Evolutionary conservation across 2,113 vertebrate genomes (phyloP).

Genomic region (Hypanus sabinus): DNA sequence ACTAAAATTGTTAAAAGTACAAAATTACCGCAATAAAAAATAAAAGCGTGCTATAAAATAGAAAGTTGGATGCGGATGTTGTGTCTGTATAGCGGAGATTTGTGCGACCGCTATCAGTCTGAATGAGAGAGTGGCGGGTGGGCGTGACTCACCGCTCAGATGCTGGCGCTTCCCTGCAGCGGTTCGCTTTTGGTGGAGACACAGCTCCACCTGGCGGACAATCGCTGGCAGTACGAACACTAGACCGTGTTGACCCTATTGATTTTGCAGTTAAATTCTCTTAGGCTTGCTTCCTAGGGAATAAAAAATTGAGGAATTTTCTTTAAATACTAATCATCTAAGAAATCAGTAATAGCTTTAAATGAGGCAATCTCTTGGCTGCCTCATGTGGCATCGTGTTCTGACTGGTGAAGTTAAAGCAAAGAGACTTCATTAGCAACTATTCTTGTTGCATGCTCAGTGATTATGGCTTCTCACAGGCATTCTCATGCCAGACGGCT

Average conservation of each 20-base stretch:
- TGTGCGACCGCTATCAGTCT: background rate
- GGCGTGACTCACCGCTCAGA: background rate
- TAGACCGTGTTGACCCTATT: background rate
- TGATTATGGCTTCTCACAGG: too few species aligned
- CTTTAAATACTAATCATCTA: background rate
- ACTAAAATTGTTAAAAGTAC: background rate
- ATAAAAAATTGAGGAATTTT: background rate
- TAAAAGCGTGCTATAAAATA: constrained; percentile 14
- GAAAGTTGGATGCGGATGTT: constrained; percentile 6
- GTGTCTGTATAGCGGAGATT: background rate
- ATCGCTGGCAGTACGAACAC: background rate
- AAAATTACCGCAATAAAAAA: constrained; percentile 2
- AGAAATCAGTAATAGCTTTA: background rate
- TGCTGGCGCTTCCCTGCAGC: background rate
- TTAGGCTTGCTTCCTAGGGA: background rate
- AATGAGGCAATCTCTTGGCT: background rate
- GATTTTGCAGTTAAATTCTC: background rate
- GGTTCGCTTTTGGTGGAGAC: background rate
- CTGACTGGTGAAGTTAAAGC: background rate
- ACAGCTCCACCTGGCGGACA: constrained; percentile 20
- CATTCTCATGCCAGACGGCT: background rate
- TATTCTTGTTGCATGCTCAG: background rate
- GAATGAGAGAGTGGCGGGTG: background rate
- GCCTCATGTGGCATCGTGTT: background rate
- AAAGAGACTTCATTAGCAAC: background rate